These are phyloP conservation scores for Wasmannia auropunctata DNA, from an alignment of 1,140 invertebrate genomes.

Conservation along the genomic window DNA sequence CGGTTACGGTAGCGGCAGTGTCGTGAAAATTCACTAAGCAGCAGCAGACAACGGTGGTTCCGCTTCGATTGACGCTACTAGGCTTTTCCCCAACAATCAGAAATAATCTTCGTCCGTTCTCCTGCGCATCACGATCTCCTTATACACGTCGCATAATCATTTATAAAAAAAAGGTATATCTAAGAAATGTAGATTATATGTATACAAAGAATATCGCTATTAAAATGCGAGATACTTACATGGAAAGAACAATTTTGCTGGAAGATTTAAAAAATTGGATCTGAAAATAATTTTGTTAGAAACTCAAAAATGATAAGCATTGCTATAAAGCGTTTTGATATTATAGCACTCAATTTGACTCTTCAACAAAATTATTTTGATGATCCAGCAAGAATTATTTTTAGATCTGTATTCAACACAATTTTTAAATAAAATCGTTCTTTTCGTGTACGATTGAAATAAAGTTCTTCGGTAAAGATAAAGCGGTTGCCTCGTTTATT, in stretches of 20 bases:
- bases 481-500: too few species aligned
- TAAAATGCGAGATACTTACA: neutral
- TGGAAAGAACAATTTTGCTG: too few species aligned
- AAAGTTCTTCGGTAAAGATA: constrained; percentile 8
- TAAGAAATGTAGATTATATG: constrained; percentile 2
- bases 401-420: too few species aligned
- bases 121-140: neutral
- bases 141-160: neutral
- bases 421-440: too few species aligned
- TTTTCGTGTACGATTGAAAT: too few species aligned
- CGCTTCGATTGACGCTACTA: neutral
- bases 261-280: too few species aligned
- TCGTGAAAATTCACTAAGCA: constrained; percentile 69
- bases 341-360: too few species aligned
- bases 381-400: too few species aligned
- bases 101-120: neutral
- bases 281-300: too few species aligned
- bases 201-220: constrained; percentile 17
- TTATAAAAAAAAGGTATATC: neutral
- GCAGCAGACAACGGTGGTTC: neutral
- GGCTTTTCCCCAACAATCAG: neutral
- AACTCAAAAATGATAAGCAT: too few species aligned
- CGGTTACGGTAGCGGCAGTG: constrained; percentile 61
- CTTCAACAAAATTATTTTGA: too few species aligned
- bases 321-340: too few species aligned